phyloP scores from a whole-genome alignment of 2,113 vertebrate genomes.

The Budorcas taxicolor region DNA sequence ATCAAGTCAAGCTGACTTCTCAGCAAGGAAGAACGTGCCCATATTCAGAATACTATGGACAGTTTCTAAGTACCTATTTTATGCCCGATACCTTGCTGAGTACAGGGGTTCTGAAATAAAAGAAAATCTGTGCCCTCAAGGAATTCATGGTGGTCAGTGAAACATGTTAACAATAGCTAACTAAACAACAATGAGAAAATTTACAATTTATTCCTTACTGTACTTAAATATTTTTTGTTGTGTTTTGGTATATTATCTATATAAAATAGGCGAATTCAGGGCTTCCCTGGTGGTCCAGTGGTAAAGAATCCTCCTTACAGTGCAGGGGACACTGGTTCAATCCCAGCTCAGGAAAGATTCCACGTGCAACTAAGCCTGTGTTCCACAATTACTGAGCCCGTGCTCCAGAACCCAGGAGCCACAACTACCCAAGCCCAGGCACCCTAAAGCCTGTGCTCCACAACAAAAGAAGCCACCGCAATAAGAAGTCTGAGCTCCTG shows the following conservation, averaged over 20 bases:
- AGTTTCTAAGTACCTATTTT: not conserved
- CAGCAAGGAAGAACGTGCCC: not conserved
- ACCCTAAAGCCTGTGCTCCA: not conserved
- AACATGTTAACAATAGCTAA: not conserved
- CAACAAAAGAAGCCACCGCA: not conserved
- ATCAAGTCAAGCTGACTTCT: not conserved
- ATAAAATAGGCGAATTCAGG: not conserved
- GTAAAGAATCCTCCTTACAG: not conserved
- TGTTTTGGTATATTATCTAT: not conserved
- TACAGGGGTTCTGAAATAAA: not conserved
- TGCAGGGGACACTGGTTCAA: not conserved
- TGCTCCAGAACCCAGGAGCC: not conserved
- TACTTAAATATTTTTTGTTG: not conserved
- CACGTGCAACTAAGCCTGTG: not conserved
- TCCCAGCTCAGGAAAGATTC: not conserved
- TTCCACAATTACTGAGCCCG: not conserved
- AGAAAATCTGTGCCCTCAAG: not conserved
- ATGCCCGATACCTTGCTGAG: not conserved
- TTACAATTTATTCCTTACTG: not conserved
- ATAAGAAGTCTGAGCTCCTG: not conserved
- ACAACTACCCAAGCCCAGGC: not conserved
- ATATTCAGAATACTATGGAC: not conserved
- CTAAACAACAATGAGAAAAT: slow-evolving; percentile 22
- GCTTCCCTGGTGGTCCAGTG: not conserved
- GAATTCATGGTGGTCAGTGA: not conserved